These are phyloP conservation scores for Coreoperca whiteheadi DNA, from an alignment of 2,113 vertebrate genomes.

Conservation along the genomic window DNA sequence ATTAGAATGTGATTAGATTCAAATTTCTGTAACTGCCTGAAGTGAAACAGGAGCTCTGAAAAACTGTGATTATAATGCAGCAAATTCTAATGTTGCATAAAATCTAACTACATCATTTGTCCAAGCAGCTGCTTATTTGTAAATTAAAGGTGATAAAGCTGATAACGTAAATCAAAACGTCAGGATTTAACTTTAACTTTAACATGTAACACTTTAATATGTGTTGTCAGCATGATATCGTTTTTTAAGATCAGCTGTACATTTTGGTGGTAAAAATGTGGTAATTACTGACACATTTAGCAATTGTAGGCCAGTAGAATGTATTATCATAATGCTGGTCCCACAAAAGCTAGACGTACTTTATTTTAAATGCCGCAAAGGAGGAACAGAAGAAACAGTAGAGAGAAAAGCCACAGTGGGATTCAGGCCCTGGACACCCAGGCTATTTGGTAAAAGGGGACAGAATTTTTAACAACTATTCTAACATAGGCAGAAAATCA, in stretches of 20 bases:
- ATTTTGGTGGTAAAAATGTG: background rate
- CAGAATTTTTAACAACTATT: background rate
- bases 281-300: background rate
- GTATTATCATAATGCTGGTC: background rate
- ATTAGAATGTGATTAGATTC: background rate
- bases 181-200: background rate
- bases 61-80: slow-evolving; percentile 19
- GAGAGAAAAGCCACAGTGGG: slow-evolving; percentile 1
- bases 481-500: background rate
- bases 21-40: background rate
- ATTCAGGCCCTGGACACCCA: background rate
- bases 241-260: background rate
- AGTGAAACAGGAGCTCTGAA: background rate
- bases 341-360: background rate
- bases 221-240: background rate
- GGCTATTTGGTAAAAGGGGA: background rate
- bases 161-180: background rate
- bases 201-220: background rate
- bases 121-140: background rate
- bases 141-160: background rate
- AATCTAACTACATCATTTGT: background rate
- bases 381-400: background rate
- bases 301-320: background rate
- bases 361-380: slow-evolving; percentile 17
- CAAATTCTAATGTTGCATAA: background rate